phyloP scores from a whole-genome alignment of 2,797 vertebrate genomes.

The Rhyacichthys aspro region DNA sequence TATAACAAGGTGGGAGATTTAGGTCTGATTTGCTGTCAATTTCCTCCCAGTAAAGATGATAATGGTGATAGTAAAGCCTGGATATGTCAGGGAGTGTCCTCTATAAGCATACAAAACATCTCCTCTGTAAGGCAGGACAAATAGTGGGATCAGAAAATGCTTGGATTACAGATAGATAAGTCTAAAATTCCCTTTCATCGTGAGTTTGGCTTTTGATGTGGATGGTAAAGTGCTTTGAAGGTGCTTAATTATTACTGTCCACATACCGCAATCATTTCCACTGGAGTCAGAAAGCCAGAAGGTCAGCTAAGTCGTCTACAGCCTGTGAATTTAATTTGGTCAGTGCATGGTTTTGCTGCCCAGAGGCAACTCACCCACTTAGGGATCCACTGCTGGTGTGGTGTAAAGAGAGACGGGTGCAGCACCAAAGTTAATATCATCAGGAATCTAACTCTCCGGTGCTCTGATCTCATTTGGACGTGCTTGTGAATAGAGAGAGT shows the following conservation, averaged over 20 bases:
- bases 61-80: conserved; percentile 14
- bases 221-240: conserved; percentile 45
- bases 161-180: not conserved
- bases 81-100: conserved; percentile 9
- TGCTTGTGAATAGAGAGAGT: conserved; percentile 39
- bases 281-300: conserved; percentile 56
- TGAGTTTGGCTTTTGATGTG: conserved; percentile 32
- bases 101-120: conserved; percentile 9
- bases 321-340: conserved; percentile 65
- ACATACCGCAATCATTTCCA: conserved; percentile 48
- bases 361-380: conserved; percentile 60
- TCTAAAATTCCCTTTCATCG: conserved; percentile 25
- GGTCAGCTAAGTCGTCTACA: conserved; percentile 59
- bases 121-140: conserved; percentile 1
- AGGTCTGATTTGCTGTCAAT: conserved; percentile 16
- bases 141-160: conserved; percentile 1
- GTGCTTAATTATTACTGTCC: conserved; percentile 62
- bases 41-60: conserved; percentile 1
- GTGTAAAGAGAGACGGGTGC: conserved; percentile 14
- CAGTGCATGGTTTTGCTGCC: conserved; percentile 42
- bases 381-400: conserved; percentile 43
- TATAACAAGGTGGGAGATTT: not conserved
- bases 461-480: conserved; percentile 80
- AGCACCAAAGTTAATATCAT: conserved; percentile 72
- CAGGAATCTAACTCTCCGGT: conserved; percentile 73